These are phyloP conservation scores for Parnassius glacialis DNA, from an alignment of 2,888 invertebrate genomes.

Conservation along the genomic window DNA sequence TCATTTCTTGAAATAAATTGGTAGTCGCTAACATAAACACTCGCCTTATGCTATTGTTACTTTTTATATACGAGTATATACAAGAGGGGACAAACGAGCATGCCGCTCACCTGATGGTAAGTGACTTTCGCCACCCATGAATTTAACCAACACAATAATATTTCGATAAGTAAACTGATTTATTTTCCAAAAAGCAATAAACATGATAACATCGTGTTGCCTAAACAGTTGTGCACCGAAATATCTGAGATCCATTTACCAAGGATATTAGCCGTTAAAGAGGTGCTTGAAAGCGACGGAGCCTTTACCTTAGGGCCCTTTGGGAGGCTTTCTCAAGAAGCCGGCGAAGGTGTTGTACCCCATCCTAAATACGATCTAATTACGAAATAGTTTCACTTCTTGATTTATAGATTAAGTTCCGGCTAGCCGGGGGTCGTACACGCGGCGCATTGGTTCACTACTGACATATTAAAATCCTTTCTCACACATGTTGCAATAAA, in stretches of 20 bases:
- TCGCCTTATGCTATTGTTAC: too few species aligned
- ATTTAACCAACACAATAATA: constrained; percentile 21
- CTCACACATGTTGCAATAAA: constrained; percentile 30
- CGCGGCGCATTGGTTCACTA: constrained; percentile 57
- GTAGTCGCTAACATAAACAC: too few species aligned
- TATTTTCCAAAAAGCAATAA: constrained; percentile 56
- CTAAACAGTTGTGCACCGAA: constrained; percentile 66
- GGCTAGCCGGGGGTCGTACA: constrained; percentile 60
- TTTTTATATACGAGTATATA: too few species aligned
- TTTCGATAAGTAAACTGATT: constrained; percentile 32
- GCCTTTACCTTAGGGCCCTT: constrained; percentile 74
- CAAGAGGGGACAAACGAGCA: too few species aligned
- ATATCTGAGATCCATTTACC: constrained; percentile 77
- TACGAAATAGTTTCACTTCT: constrained; percentile 82
- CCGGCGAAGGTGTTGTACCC: constrained; percentile 73
- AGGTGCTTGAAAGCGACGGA: constrained; percentile 76
- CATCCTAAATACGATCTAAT: constrained; percentile 80
- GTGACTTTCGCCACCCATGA: too few species aligned
- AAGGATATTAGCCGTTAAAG: constrained; percentile 79
- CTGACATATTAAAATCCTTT: constrained; percentile 68
- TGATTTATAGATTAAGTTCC: constrained; percentile 81
- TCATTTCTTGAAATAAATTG: constrained; percentile 1
- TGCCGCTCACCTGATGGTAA: too few species aligned
- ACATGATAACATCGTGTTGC: constrained; percentile 59
- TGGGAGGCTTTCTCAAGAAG: constrained; percentile 72